These are phyloP conservation scores for Nowickia ferox DNA, from an alignment of 2,888 invertebrate genomes.

Conservation along the genomic window DNA sequence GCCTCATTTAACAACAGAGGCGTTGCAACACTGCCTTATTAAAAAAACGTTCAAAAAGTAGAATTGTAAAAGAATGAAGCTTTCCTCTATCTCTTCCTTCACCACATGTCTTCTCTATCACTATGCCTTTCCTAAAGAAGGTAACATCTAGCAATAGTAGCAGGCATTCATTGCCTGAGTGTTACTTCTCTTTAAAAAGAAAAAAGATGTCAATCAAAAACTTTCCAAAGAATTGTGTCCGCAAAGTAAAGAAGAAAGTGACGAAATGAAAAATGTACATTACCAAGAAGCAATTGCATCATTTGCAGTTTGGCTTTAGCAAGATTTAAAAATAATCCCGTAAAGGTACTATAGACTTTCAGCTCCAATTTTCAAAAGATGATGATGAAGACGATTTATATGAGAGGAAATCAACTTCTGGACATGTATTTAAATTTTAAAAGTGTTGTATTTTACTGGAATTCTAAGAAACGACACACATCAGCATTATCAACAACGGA, in stretches of 20 bases:
- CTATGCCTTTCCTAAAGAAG: no score
- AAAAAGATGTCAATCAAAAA: constrained; percentile 40
- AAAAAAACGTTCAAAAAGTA: no score
- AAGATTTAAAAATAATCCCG: neutral
- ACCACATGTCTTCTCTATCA: no score
- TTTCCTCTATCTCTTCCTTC: no score
- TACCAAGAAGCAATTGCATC: constrained; percentile 40
- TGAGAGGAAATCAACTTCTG: constrained; percentile 27
- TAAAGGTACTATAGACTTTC: constrained; percentile 6
- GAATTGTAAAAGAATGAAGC: no score
- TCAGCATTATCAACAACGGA: constrained; percentile 40
- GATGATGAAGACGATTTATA: constrained; percentile 34
- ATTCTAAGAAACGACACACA: constrained; percentile 35
- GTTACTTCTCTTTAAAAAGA: no score
- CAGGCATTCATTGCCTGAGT: no score
- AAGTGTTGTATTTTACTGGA: constrained; percentile 23
- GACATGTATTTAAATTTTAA: constrained; percentile 32
- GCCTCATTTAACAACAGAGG: no score
- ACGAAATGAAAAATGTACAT: constrained; percentile 12
- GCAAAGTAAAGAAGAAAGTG: constrained; percentile 25
- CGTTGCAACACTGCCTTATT: no score
- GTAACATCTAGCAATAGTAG: no score
- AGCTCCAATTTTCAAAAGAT: constrained; percentile 13
- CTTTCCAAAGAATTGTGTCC: constrained; percentile 45
- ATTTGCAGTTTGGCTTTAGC: constrained; percentile 22